Conservation (phyloP, 2,797 vertebrate genomes). For the Anabacerthia variegaticeps region DNA sequence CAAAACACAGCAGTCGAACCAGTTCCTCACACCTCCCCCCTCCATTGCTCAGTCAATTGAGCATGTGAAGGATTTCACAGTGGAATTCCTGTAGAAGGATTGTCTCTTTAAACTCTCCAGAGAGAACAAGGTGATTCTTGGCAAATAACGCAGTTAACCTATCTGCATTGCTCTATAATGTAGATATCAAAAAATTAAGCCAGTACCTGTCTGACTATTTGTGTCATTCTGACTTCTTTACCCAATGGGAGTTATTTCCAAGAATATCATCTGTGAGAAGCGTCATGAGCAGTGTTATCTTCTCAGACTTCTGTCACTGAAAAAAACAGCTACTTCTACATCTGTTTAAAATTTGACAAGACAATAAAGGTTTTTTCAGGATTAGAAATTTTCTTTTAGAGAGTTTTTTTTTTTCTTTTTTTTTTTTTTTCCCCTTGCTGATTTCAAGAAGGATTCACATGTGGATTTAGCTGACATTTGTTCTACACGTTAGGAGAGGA, state of each 20-base stretch:
- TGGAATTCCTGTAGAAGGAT: background rate
- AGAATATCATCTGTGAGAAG: background rate
- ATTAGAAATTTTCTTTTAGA: background rate
- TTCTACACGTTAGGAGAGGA: background rate
- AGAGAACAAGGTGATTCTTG: background rate
- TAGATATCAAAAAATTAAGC: background rate
- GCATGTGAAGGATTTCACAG: background rate
- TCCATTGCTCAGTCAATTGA: background rate
- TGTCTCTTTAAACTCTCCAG: background rate
- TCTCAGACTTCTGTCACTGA: background rate
- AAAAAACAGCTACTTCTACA: background rate
- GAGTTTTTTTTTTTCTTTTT: background rate
- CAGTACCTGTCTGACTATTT: background rate
- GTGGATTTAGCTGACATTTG: background rate
- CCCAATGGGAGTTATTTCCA: background rate
- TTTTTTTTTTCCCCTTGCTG: background rate
- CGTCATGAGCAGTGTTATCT: background rate
- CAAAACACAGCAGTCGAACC: slow-evolving; percentile 2
- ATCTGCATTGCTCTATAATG: background rate
- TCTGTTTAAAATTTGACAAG: background rate
- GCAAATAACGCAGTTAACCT: background rate
- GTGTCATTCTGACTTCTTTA: background rate
- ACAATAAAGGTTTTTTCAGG: background rate
- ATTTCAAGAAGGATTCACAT: background rate
- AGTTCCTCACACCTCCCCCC: background rate